phyloP scores from a whole-genome alignment of 1,140 invertebrate species.

The Aethina tumida region DNA sequence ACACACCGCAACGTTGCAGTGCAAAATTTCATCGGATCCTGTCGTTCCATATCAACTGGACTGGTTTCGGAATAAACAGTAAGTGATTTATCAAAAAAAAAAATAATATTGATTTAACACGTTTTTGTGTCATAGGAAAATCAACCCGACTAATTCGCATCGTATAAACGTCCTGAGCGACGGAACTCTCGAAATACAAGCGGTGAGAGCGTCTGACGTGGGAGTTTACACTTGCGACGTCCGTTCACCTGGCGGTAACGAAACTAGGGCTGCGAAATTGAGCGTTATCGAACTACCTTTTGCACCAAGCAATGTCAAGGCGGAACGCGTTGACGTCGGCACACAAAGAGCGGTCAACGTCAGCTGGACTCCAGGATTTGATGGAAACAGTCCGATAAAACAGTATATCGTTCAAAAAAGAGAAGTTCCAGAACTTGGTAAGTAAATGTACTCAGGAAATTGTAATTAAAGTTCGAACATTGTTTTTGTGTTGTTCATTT shows the following conservation, averaged over 20 bases:
- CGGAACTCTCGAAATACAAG: conserved; percentile 69
- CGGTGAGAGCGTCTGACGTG: conserved; percentile 72
- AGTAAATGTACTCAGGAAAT: conserved; percentile 22
- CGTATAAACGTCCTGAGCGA: conserved; percentile 63
- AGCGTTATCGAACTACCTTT: conserved; percentile 91
- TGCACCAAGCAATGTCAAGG: conserved; percentile 77
- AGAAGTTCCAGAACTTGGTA: conserved; percentile 75
- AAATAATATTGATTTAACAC: conserved; percentile 2
- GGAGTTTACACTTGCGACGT: conserved; percentile 76
- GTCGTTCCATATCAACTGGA: conserved; percentile 80
- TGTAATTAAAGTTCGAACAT: conserved; percentile 17
- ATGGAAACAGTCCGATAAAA: conserved; percentile 91
- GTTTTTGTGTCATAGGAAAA: conserved; percentile 39
- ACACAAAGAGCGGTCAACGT: conserved; percentile 71
- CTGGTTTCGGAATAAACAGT: conserved; percentile 86
- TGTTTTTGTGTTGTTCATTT: conserved; percentile 25
- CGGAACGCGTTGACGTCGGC: conserved; percentile 46
- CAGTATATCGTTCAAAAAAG: conserved; percentile 90
- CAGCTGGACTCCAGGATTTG: conserved; percentile 89
- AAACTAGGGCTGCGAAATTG: conserved; percentile 72
- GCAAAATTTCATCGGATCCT: conserved; percentile 87
- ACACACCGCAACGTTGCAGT: conserved; percentile 81
- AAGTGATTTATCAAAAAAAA: conserved; percentile 34
- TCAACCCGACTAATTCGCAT: conserved; percentile 50
- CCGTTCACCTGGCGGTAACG: conserved; percentile 80